Base-by-base conservation (phyloP, 2,113 vertebrate genomes). In the Platysternon megacephalum region DNA sequence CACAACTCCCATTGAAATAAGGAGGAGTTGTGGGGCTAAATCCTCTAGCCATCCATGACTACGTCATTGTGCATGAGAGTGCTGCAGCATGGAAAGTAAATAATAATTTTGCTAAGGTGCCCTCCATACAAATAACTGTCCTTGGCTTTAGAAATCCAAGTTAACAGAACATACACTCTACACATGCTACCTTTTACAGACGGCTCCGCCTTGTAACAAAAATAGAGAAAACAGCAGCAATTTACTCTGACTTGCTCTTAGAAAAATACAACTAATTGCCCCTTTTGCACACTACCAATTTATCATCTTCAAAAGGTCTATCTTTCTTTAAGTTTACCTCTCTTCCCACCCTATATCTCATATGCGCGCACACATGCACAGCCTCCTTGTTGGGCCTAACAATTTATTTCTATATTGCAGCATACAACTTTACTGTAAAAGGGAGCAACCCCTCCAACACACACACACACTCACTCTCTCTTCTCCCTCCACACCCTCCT, bases 191-290 rank as follows among this genome's bases (percentile, higher is more conserved):
- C 42, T 76, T 97, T 93, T 84, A 95, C 85, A 96, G 90, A 96
- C 82, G 92, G 79, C 83, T 97, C 95, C 89, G 85, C 74, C 90
- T 79, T 85, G 91, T 80, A 93, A 95, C 88, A 94, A 97, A 96
- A 97, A 97, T 96, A 97, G 96, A 97, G 95, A 91, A 92, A 80
- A 85, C 32, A 96, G 96, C 52, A 95, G 92, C 89, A 95, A 96
- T 97, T 97, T 91, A 94, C 93, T 84, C 93, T 91, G 93, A 97
- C 93, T 96, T 94, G 82, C 96, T 97, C 94, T 91, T 95, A 95
- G 82, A 88, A 97, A 97, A 97, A 97, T 97, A 95, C 92, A 96
- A 97, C 89, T 97, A 97, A 97, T 97, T 95, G 90, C 87, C 79
- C 85, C 90, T 97, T 94, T 95, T 97, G 89, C 96, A 96, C 91